phyloP scores from a whole-genome alignment of 2,888 invertebrate genomes.

The Rhimphoctona megacephalus region DNA sequence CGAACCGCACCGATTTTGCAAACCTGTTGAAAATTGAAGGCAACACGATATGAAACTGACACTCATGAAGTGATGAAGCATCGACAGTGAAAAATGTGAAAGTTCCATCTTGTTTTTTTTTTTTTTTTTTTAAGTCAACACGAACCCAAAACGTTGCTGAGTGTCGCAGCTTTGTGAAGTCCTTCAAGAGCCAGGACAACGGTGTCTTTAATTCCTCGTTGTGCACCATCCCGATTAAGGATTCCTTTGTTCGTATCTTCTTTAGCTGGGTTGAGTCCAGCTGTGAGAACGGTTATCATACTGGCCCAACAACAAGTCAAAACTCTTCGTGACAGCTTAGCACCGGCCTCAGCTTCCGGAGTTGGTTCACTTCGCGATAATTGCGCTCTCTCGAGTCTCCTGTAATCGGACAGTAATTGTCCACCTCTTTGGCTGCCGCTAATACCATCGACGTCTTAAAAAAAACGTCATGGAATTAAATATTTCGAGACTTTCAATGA shows the following conservation, averaged over 20 bases:
- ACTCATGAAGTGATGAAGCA: neutral
- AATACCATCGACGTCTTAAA: slow-evolving; percentile 93
- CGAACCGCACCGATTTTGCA: slow-evolving; percentile 96
- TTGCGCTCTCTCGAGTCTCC: slow-evolving; percentile 92
- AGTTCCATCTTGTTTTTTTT: neutral
- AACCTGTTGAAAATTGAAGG: slow-evolving; percentile 84
- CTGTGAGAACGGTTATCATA: slow-evolving; percentile 94
- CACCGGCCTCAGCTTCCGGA: slow-evolving; percentile 92
- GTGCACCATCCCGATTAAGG: slow-evolving; percentile 79
- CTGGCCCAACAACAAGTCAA: slow-evolving; percentile 97
- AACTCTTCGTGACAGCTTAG: slow-evolving; percentile 91
- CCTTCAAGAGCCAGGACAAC: slow-evolving; percentile 95
- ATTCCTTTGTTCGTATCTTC: slow-evolving; percentile 82
- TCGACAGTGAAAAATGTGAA: neutral
- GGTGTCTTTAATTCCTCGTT: slow-evolving; percentile 90
- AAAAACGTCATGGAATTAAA: slow-evolving; percentile 19
- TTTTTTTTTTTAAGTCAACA: slow-evolving; percentile 8
- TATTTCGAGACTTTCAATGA: neutral
- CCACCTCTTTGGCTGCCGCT: slow-evolving; percentile 88
- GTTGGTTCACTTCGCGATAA: slow-evolving; percentile 89
- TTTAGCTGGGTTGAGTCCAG: slow-evolving; percentile 85
- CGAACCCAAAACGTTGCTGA: slow-evolving; percentile 93
- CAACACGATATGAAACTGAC: neutral
- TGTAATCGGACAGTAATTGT: slow-evolving; percentile 95
- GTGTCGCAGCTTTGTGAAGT: slow-evolving; percentile 95